Evolutionary conservation across 2,797 vertebrate genomes (phyloP), one percentile per base, ranked within the genome.

Genomic region (Anisognathus igniventris): DNA sequence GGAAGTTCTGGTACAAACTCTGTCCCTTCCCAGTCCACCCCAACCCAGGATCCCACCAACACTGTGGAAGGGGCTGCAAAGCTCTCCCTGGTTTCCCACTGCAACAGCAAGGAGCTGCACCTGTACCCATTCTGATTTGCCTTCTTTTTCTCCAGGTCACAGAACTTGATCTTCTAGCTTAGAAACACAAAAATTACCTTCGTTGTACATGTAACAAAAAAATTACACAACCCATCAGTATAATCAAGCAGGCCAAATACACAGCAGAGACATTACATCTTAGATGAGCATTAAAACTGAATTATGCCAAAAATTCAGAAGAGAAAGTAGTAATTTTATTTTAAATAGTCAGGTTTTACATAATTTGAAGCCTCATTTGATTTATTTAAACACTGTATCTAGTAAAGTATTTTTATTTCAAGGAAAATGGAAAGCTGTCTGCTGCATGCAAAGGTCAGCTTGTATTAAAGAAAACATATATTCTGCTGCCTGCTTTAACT

Each of bases 311-410:
- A 79, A 88, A 78, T 35, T 37, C 50, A 79, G 42, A 57, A 70
- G 12, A 21, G 31, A 76, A 93, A 82, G 53, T 17, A 85, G 48
- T 56, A 67, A 92, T 92, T 92, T 90, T 70, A 88, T 86, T 70
- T 82, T 4, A 89, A 92, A 84, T 78, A 72, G 44, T 71, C 67
- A 37, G 37, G 48, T 89, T 95, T 95, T 94, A 89, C 64, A 87
- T 95, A 85, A 95, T 92, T 92, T 87, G 76, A 86, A 88, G 60
- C 40, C 44, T 90, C n/a, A 61, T 88, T 86, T 83, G 54, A 66
- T 95, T 92, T 80, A 80, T 67, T 94, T 94, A 87, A 94, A 74
- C 48, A 37, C n/a, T 35, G 16, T 78, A 81, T 72, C 51, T 81
- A 78, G 47, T 62, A 66, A 81, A 87, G 82, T 92, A 42, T 45